Conservation (phyloP, 2,797 vertebrate genomes). For the Pseudomugil tenellus region DNA sequence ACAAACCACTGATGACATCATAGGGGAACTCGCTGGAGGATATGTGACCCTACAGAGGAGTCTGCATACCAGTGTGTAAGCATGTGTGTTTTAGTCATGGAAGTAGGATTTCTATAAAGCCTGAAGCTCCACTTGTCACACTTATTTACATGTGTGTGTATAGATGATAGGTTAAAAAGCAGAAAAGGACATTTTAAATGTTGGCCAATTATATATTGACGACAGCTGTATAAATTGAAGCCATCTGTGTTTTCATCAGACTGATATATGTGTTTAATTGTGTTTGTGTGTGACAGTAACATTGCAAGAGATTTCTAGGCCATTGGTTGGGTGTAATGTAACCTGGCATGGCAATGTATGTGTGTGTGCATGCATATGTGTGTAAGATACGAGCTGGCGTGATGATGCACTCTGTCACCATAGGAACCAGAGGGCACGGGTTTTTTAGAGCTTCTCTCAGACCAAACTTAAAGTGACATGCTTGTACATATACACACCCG, state of each 20-base stretch:
- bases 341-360: conserved; percentile 60
- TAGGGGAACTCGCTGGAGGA: conserved; percentile 80
- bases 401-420: conserved; percentile 75
- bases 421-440: conserved; percentile 73
- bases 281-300: conserved; percentile 68
- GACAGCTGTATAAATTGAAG: conserved; percentile 38
- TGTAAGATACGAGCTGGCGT: conserved; percentile 53
- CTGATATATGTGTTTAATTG: conserved; percentile 34
- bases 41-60: conserved; percentile 77
- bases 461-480: conserved; percentile 71
- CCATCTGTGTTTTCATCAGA: conserved; percentile 21
- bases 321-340: conserved; percentile 71
- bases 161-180: background rate
- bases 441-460: conserved; percentile 62
- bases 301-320: conserved; percentile 72
- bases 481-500: conserved; percentile 31
- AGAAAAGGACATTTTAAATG: conserved; percentile 37
- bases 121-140: conserved; percentile 61
- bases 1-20: conserved; percentile 71
- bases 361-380: conserved; percentile 35
- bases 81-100: conserved; percentile 30
- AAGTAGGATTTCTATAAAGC: conserved; percentile 50
- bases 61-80: conserved; percentile 30
- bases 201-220: conserved; percentile 29
- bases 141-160: conserved; percentile 37